Evolutionary conservation across 2,113 vertebrate species (phyloP).

Genomic region (Chroicocephalus ridibundus): DNA sequence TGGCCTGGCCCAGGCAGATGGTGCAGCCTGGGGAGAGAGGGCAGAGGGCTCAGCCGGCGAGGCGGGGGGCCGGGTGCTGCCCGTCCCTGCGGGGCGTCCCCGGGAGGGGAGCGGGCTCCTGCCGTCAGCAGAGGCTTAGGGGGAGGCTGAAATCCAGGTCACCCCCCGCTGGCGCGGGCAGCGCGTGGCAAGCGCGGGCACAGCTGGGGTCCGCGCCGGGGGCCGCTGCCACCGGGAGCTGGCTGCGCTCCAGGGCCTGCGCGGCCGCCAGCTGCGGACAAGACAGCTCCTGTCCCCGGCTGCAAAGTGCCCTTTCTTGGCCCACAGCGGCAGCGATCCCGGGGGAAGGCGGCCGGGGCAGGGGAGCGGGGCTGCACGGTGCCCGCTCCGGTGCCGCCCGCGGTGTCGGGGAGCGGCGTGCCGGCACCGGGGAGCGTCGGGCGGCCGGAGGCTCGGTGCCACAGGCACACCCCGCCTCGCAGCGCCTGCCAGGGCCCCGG

Average conservation of each 20-base stretch:
- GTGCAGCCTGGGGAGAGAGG: conserved; percentile 83
- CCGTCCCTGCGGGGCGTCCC: fast-evolving
- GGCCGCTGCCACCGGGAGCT: neutral
- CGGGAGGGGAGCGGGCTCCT: neutral
- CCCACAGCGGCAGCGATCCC: neutral
- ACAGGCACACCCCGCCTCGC: neutral
- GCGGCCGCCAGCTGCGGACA: neutral
- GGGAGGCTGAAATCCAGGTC: conserved; percentile 45
- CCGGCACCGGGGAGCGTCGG: neutral
- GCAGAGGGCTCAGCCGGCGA: neutral
- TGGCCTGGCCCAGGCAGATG: conserved; percentile 94
- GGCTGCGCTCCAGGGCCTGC: neutral
- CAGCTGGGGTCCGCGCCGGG: conserved; percentile 24
- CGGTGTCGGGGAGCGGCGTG: neutral
- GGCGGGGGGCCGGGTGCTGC: neutral
- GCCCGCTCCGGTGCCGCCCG: neutral
- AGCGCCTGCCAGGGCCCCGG: conserved; percentile 4
- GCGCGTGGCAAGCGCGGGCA: neutral
- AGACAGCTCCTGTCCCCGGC: neutral
- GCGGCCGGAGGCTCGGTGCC: neutral
- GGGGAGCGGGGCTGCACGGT: fast-evolving
- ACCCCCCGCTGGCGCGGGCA: neutral
- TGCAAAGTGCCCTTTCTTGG: neutral
- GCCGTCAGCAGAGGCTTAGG: neutral
- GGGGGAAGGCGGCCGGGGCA: neutral